Conservation (phyloP, 2,113 vertebrate species). For the Catharus bicknelli region DNA sequence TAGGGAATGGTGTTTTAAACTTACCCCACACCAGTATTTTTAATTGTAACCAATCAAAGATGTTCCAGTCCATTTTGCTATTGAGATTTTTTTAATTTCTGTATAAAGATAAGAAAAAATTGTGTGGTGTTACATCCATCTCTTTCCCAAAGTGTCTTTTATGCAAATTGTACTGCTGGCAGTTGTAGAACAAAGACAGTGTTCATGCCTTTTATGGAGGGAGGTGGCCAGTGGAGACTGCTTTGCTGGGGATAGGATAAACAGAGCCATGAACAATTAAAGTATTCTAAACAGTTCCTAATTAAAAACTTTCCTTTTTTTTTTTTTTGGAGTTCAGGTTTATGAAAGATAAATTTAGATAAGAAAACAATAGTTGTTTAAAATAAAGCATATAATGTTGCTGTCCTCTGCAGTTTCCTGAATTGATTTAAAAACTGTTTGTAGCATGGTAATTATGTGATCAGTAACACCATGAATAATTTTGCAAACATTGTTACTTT, state of each 20-base stretch:
- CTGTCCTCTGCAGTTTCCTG: neutral
- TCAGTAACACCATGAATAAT: neutral
- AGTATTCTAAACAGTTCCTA: neutral
- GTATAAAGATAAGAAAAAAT: neutral
- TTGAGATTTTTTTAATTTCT: neutral
- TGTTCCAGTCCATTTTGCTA: neutral
- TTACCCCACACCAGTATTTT: too few species aligned
- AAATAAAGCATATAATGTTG: neutral
- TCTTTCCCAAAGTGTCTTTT: neutral
- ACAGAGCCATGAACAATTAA: neutral
- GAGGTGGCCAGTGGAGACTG: neutral
- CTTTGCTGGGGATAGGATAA: neutral
- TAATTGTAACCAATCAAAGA: neutral
- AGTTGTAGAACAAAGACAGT: neutral
- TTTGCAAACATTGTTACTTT: neutral
- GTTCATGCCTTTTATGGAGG: neutral
- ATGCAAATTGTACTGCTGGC: neutral
- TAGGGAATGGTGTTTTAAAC: too few species aligned
- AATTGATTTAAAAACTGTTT: neutral
- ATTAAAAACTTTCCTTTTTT: neutral
- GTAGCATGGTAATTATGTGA: neutral
- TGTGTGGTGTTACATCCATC: rapidly evolving
- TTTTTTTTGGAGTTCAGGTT: neutral
- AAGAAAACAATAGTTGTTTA: neutral
- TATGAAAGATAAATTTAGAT: neutral